Conservation (phyloP, 2,797 vertebrate genomes). For the Anisognathus igniventris region DNA sequence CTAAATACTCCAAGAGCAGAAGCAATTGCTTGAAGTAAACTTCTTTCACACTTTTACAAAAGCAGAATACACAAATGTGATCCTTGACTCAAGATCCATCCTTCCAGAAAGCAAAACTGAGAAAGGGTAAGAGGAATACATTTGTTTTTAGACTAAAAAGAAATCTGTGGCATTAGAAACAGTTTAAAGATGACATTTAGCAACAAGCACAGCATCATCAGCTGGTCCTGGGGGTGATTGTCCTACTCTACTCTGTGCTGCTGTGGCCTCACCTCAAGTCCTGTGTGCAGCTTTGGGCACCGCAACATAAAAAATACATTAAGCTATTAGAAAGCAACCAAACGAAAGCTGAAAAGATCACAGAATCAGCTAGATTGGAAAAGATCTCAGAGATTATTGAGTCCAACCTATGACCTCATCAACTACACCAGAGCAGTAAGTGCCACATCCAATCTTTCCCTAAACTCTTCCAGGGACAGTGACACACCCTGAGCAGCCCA, state of each 20-base stretch:
- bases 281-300: neutral
- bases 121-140: neutral
- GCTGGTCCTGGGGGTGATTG: rapidly evolving
- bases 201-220: neutral
- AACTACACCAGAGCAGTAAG: neutral
- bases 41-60: neutral
- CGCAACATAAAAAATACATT: neutral
- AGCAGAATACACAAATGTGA: neutral
- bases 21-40: neutral
- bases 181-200: neutral
- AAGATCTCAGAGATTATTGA: neutral
- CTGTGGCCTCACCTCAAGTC: neutral
- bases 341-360: neutral
- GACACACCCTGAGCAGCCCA: neutral
- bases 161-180: neutral
- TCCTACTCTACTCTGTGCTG: neutral
- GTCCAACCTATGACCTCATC: neutral
- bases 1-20: neutral
- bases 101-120: neutral
- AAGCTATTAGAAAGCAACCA: neutral
- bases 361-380: neutral
- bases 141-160: neutral
- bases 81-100: neutral
- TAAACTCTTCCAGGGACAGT: neutral
- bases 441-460: neutral